A percentile compares a stretch with the other conserved stretches of the same genome.
Conservation (phyloP, 2,888 invertebrate genomes). For the Tenthredo scrophulariae region DNA sequence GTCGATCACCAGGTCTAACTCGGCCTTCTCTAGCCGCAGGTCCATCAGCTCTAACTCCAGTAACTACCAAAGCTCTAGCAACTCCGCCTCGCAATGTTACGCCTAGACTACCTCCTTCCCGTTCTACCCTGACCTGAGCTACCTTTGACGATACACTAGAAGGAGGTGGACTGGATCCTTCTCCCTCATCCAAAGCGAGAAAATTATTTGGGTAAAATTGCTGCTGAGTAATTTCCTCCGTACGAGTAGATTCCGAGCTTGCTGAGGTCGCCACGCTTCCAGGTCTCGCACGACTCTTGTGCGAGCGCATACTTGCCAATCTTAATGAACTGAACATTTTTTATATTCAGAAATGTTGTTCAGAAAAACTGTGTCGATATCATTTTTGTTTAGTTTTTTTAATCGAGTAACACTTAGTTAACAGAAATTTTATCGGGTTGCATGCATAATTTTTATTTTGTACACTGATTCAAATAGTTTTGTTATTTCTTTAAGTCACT, state of each 20-base stretch:
- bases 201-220: slow-evolving; percentile 66
- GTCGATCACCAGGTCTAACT: slow-evolving; percentile 93
- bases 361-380: not conserved
- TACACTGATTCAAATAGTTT: slow-evolving; percentile 49
- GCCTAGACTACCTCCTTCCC: slow-evolving; percentile 91
- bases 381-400: slow-evolving; percentile 9
- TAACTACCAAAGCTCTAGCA: slow-evolving; percentile 90
- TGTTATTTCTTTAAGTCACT: slow-evolving; percentile 33
- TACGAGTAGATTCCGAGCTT: slow-evolving; percentile 71
- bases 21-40: slow-evolving; percentile 92
- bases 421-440: slow-evolving; percentile 9
- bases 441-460: slow-evolving; percentile 52
- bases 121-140: slow-evolving; percentile 89
- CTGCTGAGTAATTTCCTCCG: slow-evolving; percentile 66
- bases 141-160: slow-evolving; percentile 86
- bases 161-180: slow-evolving; percentile 60
- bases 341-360: not conserved
- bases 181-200: slow-evolving; percentile 67
- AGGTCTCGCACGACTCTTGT: slow-evolving; percentile 72
- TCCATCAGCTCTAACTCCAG: slow-evolving; percentile 92
- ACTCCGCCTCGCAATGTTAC: slow-evolving; percentile 91
- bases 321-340: slow-evolving; percentile 77
- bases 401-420: slow-evolving; percentile 12
- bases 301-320: slow-evolving; percentile 75
- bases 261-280: slow-evolving; percentile 76